phyloP scores from a whole-genome alignment of 1,140 invertebrate species.

The Drosophila sturtevanti region DNA sequence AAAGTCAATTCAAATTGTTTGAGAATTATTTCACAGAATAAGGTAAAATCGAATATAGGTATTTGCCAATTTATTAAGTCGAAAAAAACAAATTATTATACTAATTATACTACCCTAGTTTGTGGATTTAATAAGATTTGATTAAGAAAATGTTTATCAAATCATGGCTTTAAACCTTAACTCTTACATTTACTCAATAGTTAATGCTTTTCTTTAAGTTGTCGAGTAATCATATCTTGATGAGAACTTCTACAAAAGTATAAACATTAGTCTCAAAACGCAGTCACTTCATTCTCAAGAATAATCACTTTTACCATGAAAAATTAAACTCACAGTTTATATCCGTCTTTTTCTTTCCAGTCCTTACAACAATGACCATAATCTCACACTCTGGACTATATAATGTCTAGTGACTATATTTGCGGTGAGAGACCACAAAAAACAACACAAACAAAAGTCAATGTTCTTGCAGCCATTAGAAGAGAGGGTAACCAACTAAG shows the following conservation, averaged over 20 bases:
- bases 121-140: too few relatives aligned
- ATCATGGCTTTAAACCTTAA: too few relatives aligned
- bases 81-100: too few relatives aligned
- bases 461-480: conserved; percentile 15
- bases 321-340: conserved; percentile 14
- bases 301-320: conserved; percentile 31
- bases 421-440: conserved; percentile 50
- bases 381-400: background rate
- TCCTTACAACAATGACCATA: background rate
- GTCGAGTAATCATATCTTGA: too few relatives aligned
- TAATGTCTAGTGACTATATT: conserved; percentile 25
- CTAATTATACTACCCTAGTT: too few relatives aligned
- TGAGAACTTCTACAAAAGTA: background rate
- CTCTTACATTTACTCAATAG: too few relatives aligned
- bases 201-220: too few relatives aligned
- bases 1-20: too few relatives aligned
- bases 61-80: too few relatives aligned
- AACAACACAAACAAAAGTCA: conserved; percentile 56
- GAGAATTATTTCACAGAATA: too few relatives aligned
- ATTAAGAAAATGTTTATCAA: too few relatives aligned
- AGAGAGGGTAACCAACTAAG: background rate
- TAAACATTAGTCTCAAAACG: background rate
- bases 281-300: background rate
- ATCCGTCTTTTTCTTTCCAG: conserved; percentile 4
- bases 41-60: too few relatives aligned